Evolutionary conservation across 1,140 invertebrate genomes (phyloP).

Genomic region (Hormaphis cornu): DNA sequence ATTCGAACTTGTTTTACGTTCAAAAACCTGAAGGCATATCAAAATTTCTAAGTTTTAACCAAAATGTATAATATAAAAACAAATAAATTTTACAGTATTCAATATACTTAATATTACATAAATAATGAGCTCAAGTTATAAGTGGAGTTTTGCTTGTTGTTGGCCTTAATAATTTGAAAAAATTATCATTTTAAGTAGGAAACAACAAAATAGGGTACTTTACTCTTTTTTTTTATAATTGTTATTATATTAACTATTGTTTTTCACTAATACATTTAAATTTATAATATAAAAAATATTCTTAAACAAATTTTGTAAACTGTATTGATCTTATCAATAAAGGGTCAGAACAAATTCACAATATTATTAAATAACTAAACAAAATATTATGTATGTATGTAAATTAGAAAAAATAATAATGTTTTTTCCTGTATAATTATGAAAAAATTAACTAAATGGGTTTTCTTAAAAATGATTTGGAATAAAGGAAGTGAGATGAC

Average conservation of each 20-base stretch:
- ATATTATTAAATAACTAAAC: constrained; percentile 21
- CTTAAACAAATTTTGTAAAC: constrained; percentile 24
- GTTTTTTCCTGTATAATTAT: constrained; percentile 26
- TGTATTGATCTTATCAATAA: constrained; percentile 29
- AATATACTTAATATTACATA: neutral
- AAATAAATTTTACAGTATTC: neutral
- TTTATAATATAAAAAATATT: constrained; percentile 32
- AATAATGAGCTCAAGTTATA: constrained; percentile 1
- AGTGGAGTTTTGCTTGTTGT: neutral
- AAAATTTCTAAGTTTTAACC: constrained; percentile 5
- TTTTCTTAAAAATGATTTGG: constrained; percentile 25
- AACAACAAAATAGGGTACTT: neutral
- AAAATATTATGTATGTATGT: constrained; percentile 1
- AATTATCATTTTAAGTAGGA: neutral
- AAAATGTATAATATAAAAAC: constrained; percentile 13
- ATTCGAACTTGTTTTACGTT: neutral
- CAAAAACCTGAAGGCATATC: neutral
- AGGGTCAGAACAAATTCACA: constrained; percentile 26
- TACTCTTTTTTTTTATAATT: neutral
- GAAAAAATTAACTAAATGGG: constrained; percentile 26
- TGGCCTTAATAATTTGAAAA: neutral
- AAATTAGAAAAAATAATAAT: constrained; percentile 26
- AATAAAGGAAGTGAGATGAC: constrained; percentile 28
- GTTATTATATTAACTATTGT: constrained; percentile 26
- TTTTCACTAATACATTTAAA: constrained; percentile 27